Evolutionary conservation across 2,888 invertebrate genomes (phyloP).

Genomic region (Hirtodrosophila trivittata): DNA sequence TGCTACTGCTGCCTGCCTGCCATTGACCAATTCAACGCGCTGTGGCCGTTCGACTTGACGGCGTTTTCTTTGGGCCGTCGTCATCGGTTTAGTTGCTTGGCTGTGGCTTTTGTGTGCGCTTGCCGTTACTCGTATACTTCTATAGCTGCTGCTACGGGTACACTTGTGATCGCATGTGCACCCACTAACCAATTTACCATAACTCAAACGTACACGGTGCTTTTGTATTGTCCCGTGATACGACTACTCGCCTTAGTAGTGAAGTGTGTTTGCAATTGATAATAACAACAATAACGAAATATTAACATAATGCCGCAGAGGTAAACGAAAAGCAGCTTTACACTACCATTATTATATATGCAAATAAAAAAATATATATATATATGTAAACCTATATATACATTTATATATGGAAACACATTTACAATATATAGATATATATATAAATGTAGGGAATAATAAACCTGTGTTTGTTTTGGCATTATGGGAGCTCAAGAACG

Average conservation of each 20-base stretch:
- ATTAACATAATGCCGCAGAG: slow-evolving; percentile 66
- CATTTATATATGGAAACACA: slow-evolving; percentile 14
- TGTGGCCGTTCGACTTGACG: slow-evolving; percentile 52
- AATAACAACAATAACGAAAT: slow-evolving; percentile 34
- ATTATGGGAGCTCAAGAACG: slow-evolving; percentile 56
- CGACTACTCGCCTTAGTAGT: too few relatives aligned
- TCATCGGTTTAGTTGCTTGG: slow-evolving; percentile 65
- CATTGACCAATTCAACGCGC: slow-evolving; percentile 59
- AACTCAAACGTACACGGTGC: background rate
- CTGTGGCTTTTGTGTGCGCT: slow-evolving; percentile 67
- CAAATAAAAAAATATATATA: slow-evolving; percentile 18
- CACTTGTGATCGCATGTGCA: slow-evolving; percentile 42
- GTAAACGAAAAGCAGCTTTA: slow-evolving; percentile 49
- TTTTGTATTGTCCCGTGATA: slow-evolving; percentile 58
- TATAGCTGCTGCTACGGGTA: slow-evolving; percentile 40
- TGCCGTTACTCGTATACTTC: slow-evolving; percentile 50
- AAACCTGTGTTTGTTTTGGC: slow-evolving; percentile 62
- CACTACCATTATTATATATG: slow-evolving; percentile 55
- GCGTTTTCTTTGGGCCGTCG: slow-evolving; percentile 55
- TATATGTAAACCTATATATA: background rate
- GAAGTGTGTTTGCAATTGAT: slow-evolving; percentile 67
- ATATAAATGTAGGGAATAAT: slow-evolving; percentile 20
- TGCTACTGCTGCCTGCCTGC: slow-evolving; percentile 25
- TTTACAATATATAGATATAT: slow-evolving; percentile 5
- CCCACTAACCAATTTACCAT: slow-evolving; percentile 28